Percentiles rank a stretch among this genome's conserved stretches.
phyloP scores from a whole-genome alignment of 2,888 invertebrate species.

The Muscina levida region DNA sequence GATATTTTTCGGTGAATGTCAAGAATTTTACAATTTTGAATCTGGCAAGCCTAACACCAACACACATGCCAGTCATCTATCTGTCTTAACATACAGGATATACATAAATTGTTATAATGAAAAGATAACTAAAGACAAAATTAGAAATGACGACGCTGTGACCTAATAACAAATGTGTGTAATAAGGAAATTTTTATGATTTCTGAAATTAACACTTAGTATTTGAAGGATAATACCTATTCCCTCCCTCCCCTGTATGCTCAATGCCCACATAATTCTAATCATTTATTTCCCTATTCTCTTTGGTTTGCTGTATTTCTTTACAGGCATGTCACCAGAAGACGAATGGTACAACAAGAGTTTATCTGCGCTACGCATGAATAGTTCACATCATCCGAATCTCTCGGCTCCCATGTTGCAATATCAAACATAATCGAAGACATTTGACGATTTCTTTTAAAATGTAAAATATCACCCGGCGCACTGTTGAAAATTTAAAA shows the following conservation, averaged over 20 bases:
- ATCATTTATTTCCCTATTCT: neutral
- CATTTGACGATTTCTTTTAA: constrained; percentile 80
- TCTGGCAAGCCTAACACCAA: too few species aligned
- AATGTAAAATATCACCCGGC: constrained; percentile 69
- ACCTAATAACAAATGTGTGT: neutral
- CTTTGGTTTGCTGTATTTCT: constrained; percentile 24
- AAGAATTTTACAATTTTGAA: too few species aligned
- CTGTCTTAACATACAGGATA: constrained; percentile 4
- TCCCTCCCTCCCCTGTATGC: too few species aligned
- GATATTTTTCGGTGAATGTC: too few species aligned
- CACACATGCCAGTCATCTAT: too few species aligned
- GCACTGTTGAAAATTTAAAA: constrained; percentile 5
- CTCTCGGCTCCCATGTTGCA: constrained; percentile 97
- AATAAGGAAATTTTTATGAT: constrained; percentile 20
- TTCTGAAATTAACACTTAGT: constrained; percentile 14
- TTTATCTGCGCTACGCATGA: constrained; percentile 97
- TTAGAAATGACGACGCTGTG: constrained; percentile 20
- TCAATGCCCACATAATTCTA: neutral
- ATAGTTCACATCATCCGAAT: constrained; percentile 96
- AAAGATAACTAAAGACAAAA: constrained; percentile 41
- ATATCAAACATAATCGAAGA: constrained; percentile 95
- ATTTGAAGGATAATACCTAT: neutral
- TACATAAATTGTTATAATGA: constrained; percentile 37
- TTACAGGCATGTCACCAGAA: constrained; percentile 93
- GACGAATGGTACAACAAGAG: constrained; percentile 99